Evolutionary conservation across 2,888 invertebrate species (phyloP).

Genomic region (Tipula vernalis): DNA sequence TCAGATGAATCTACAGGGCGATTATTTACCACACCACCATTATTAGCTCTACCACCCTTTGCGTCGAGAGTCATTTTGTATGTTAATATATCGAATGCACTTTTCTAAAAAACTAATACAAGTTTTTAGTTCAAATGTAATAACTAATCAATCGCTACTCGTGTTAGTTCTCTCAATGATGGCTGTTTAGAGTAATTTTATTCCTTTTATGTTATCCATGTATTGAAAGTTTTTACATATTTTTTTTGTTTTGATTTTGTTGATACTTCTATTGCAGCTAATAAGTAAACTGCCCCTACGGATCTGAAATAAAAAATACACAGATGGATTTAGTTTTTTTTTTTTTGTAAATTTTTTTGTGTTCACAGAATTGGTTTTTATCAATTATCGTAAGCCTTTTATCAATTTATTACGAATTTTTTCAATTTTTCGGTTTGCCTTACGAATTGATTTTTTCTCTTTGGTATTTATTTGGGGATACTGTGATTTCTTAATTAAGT

Average conservation of each 20-base stretch:
- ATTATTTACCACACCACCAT: constrained; percentile 10
- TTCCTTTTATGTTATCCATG: neutral
- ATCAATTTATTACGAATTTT: neutral
- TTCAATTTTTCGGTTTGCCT: neutral
- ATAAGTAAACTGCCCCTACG: neutral
- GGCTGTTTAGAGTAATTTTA: neutral
- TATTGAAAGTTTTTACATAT: neutral
- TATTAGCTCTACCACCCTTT: constrained; percentile 24
- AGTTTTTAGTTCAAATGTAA: neutral
- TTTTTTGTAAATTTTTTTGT: neutral
- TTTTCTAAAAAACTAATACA: neutral
- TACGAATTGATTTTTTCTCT: neutral
- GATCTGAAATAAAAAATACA: neutral
- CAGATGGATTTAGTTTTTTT: neutral
- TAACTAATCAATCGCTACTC: neutral
- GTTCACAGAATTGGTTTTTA: neutral
- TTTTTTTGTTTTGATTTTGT: neutral
- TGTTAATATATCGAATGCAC: neutral
- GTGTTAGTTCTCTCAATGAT: neutral
- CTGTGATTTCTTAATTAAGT: neutral
- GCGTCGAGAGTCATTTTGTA: constrained; percentile 32
- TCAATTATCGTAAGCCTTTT: neutral
- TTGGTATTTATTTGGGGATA: neutral
- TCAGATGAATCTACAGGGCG: constrained; percentile 20
- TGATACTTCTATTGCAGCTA: neutral